phyloP scores from a whole-genome alignment of 2,113 vertebrate species.

The Psittacus erithacus region DNA sequence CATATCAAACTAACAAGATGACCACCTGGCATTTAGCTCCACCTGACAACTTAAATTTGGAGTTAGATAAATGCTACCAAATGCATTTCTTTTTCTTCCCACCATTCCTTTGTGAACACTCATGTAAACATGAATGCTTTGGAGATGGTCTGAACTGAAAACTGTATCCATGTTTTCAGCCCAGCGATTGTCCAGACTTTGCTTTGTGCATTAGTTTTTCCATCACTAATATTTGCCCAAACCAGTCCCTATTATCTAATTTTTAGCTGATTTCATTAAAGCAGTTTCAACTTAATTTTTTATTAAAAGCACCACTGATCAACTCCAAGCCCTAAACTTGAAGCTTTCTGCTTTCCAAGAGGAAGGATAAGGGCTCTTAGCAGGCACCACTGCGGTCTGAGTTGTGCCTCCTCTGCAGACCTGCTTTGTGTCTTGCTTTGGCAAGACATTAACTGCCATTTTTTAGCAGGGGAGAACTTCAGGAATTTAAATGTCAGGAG shows the following conservation, averaged over 20 bases:
- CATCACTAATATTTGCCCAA: not conserved
- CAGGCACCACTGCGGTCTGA: not conserved
- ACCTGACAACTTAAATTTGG: not conserved
- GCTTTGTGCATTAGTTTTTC: not conserved
- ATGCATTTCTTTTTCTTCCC: not conserved
- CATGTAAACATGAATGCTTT: not conserved
- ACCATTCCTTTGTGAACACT: not conserved
- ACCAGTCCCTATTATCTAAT: not conserved
- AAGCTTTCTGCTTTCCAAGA: not conserved
- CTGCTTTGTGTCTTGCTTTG: not conserved
- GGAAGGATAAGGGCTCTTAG: not conserved
- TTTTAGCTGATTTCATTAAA: not conserved
- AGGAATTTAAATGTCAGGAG: not conserved
- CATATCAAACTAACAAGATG: not conserved
- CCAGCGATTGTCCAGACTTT: not conserved
- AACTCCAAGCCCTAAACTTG: not conserved
- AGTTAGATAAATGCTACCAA: not conserved
- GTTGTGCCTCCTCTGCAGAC: not conserved
- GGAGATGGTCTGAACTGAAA: not conserved
- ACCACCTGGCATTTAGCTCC: not conserved
- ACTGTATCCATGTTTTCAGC: not conserved
- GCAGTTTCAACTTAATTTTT: not conserved
- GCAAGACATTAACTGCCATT: not conserved
- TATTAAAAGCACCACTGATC: not conserved
- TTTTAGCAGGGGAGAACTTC: not conserved